Base-by-base conservation (phyloP, 2,797 vertebrate genomes). In the Eulemur albifrons region DNA sequence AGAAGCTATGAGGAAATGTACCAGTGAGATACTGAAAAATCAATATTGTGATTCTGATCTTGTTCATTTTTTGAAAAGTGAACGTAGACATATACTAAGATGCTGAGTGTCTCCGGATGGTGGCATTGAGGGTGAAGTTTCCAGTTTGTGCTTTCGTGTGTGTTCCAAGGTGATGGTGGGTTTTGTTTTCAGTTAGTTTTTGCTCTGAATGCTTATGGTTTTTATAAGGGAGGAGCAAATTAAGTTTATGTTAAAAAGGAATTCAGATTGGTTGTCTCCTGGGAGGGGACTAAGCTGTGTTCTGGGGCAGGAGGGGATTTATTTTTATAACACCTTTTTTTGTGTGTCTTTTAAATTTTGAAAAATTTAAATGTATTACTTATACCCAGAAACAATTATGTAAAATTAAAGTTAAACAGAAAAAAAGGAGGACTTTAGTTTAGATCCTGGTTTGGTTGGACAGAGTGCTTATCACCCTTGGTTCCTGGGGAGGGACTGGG, bases 161-260 rank as follows among this genome's bases (percentile, higher is more conserved):
- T 75, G 25, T 72, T 92, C 72, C 72, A 61, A 27, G 32, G 20
- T 57, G 52, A 9, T 48, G 9, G 8, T 10, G 23, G 38, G 38
- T 45, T 54, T 59, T 61, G 89, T n/a, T 27, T 69, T 95, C 70
- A 88, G n/a, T 83, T 94, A 90, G 48, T 12, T 35, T 88, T 94
- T 97, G 43, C 21, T 93, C 59, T 77, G 35, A 65, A 67, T 23
- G 43, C 32, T 72, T 69, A 86, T 3, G 14, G 27, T 75, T 88
- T 88, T 87, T 92, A n/a, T 86, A 67, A 87, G 50, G 63, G 23
- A 23, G 43, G 3, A 77, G 32, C 52, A 88, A 76, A 69, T 73
- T 87, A 76, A 70, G 17, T 75, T 73, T 65, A 40, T 67, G 40
- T 76, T 83, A 2, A 43, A 70, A 52, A 63, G 30, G 81, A 75